Percentiles rank a stretch among this genome's conserved stretches.
Conservation (phyloP, 2,113 vertebrate species). For the Willisornis vidua region DNA sequence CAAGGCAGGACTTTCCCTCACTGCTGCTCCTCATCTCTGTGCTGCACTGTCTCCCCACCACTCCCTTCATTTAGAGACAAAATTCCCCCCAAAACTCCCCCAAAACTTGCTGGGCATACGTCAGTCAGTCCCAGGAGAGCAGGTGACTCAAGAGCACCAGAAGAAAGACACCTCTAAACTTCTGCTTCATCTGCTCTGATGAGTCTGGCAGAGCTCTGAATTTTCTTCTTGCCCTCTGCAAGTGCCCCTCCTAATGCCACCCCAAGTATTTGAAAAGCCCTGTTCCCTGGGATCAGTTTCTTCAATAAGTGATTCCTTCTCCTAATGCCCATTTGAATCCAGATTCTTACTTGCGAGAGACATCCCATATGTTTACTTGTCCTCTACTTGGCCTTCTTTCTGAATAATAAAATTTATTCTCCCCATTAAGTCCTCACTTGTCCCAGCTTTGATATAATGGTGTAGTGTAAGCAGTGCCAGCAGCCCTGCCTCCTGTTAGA, state of each 20-base stretch:
- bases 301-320: background rate
- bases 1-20: background rate
- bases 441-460: background rate
- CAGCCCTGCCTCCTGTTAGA: background rate
- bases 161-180: background rate
- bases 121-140: background rate
- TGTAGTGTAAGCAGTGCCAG: background rate
- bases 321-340: background rate
- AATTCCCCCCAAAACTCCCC: background rate
- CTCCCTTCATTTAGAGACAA: background rate
- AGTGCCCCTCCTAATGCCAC: background rate
- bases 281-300: background rate
- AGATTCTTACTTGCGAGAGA: background rate
- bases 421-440: background rate
- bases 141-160: background rate
- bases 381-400: background rate
- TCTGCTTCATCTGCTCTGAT: background rate
- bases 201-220: background rate
- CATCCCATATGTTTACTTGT: background rate
- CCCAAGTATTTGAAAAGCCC: background rate
- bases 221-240: background rate
- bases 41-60: background rate
- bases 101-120: background rate
- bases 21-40: background rate
- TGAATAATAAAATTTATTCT: background rate